A percentile compares a stretch with the other conserved stretches of the same genome.
Conservation (phyloP, 2,888 invertebrate species). For the Habrosyne pyritoides region DNA sequence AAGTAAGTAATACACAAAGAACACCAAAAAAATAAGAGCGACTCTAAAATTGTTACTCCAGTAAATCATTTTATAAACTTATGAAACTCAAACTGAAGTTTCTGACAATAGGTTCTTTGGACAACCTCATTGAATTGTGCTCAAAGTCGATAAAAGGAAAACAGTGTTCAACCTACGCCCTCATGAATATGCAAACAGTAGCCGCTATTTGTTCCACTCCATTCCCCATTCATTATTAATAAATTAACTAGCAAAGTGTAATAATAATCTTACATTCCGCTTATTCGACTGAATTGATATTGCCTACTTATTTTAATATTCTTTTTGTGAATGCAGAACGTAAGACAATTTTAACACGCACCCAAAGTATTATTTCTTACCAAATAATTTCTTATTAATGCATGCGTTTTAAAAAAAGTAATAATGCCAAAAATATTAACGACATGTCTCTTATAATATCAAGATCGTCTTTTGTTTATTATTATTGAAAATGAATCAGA, state of each 20-base stretch:
- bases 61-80: not conserved
- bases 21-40: too few relatives aligned
- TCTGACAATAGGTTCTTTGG: not conserved
- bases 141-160: slow-evolving; percentile 16
- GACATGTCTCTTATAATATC: too few relatives aligned
- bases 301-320: not conserved
- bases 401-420: too few relatives aligned
- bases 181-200: slow-evolving; percentile 32
- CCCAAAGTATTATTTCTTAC: too few relatives aligned
- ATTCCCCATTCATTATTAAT: slow-evolving; percentile 20
- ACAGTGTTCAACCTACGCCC: slow-evolving; percentile 19
- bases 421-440: too few relatives aligned
- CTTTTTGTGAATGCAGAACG: not conserved
- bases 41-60: too few relatives aligned
- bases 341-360: too few relatives aligned
- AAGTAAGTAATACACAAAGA: too few relatives aligned
- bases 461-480: too few relatives aligned
- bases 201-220: slow-evolving; percentile 18
- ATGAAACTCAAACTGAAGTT: not conserved
- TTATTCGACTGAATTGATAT: not conserved
- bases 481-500: too few relatives aligned
- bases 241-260: slow-evolving; percentile 12
- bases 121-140: slow-evolving; percentile 2
- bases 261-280: not conserved
- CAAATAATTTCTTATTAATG: too few relatives aligned